These are phyloP conservation scores for Brachionus plicatilis DNA, from an alignment of 1,140 invertebrate species.

Conservation along the genomic window DNA sequence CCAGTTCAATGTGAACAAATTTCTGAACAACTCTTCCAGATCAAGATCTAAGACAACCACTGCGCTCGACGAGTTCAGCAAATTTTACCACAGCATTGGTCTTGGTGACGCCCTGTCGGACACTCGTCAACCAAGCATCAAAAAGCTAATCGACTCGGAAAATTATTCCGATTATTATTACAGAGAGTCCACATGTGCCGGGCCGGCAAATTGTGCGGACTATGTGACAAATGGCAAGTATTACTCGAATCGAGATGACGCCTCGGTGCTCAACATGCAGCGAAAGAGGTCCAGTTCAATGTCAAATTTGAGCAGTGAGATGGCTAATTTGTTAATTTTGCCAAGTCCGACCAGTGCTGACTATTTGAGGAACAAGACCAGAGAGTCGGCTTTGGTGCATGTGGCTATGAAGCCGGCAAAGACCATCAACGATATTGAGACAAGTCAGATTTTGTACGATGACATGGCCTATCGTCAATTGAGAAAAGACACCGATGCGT, in stretches of 20 bases:
- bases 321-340: neutral
- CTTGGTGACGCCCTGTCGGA: neutral
- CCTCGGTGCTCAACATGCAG: neutral
- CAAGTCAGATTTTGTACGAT: conserved; percentile 37
- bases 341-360: conserved; percentile 35
- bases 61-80: neutral
- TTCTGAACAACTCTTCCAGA: neutral
- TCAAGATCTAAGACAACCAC: neutral
- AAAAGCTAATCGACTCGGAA: neutral
- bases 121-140: neutral
- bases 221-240: neutral
- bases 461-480: conserved; percentile 37
- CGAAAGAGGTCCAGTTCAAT: neutral
- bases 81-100: neutral
- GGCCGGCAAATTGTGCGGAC: neutral
- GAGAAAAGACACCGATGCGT: conserved; percentile 16
- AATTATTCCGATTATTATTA: conserved; percentile 9
- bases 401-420: conserved; percentile 19
- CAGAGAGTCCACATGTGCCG: neutral
- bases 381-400: conserved; percentile 24
- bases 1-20: conserved; percentile 32
- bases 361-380: conserved; percentile 36
- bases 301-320: neutral
- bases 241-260: neutral
- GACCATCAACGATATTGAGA: conserved; percentile 3